A percentile compares a stretch with the other conserved stretches of the same genome.
phyloP scores from a whole-genome alignment of 2,888 invertebrate genomes.

The Coenonympha glycerion region DNA sequence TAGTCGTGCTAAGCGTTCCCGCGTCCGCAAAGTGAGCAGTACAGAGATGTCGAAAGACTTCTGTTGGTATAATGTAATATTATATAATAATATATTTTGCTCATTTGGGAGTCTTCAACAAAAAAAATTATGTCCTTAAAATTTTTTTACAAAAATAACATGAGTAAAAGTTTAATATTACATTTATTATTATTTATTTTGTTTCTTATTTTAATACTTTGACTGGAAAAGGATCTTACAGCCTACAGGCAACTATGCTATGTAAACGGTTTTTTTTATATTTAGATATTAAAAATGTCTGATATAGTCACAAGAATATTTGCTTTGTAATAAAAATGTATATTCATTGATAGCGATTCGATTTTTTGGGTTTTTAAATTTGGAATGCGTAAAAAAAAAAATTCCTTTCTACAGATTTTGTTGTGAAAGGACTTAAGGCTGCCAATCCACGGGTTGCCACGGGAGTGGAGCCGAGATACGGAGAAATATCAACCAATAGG shows the following conservation, averaged over 20 bases:
- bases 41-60: background rate
- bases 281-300: background rate
- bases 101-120: too few species aligned
- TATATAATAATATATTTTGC: conserved; percentile 5
- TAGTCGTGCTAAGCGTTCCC: background rate
- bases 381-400: too few species aligned
- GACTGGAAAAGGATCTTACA: background rate
- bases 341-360: too few species aligned
- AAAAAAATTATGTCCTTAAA: too few species aligned
- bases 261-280: background rate
- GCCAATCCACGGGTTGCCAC: too few species aligned
- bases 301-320: background rate
- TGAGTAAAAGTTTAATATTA: background rate
- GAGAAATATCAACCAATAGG: too few species aligned
- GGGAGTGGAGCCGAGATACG: too few species aligned
- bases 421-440: too few species aligned
- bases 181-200: conserved; percentile 4
- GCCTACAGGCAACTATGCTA: background rate
- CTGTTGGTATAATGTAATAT: background rate
- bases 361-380: too few species aligned
- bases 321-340: conserved; percentile 3
- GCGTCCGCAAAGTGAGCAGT: background rate
- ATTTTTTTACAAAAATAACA: background rate
- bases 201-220: background rate
- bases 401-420: too few species aligned